Conservation (phyloP, 2,797 vertebrate genomes). For the Dicrostonyx torquatus region DNA sequence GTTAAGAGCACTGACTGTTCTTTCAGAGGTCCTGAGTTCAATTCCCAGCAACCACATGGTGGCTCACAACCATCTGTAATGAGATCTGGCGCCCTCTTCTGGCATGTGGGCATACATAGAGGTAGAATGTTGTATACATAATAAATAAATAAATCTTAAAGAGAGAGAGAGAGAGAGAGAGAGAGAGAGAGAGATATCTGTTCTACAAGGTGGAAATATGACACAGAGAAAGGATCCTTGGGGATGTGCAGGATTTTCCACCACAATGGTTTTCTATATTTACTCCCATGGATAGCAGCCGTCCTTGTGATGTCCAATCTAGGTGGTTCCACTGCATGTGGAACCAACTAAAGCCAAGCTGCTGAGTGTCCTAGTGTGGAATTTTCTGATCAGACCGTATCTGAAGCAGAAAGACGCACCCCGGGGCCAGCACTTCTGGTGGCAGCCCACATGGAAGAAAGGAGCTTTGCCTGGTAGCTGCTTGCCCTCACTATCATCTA, state of each 20-base stretch:
- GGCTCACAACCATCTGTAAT: no score
- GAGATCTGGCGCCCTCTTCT: no score
- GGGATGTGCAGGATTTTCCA: neutral
- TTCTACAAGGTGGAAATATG: neutral
- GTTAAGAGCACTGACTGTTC: no score
- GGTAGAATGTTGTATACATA: no score
- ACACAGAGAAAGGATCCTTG: neutral
- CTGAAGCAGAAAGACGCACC: neutral
- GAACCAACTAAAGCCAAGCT: neutral
- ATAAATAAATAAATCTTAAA: no score
- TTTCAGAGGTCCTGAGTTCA: no score
- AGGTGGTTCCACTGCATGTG: neutral
- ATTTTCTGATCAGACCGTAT: neutral
- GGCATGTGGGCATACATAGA: no score
- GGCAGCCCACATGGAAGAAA: neutral
- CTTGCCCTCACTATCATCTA: neutral
- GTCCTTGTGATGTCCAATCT: neutral
- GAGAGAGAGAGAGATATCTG: constrained; percentile 19
- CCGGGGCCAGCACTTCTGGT: neutral
- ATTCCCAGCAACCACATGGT: no score
- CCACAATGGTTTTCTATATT: neutral
- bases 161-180: no score
- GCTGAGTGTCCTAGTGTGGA: neutral
- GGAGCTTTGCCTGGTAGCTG: neutral
- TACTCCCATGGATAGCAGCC: neutral